phyloP scores from a whole-genome alignment of 2,888 invertebrate species.

The Agrochola macilenta region DNA sequence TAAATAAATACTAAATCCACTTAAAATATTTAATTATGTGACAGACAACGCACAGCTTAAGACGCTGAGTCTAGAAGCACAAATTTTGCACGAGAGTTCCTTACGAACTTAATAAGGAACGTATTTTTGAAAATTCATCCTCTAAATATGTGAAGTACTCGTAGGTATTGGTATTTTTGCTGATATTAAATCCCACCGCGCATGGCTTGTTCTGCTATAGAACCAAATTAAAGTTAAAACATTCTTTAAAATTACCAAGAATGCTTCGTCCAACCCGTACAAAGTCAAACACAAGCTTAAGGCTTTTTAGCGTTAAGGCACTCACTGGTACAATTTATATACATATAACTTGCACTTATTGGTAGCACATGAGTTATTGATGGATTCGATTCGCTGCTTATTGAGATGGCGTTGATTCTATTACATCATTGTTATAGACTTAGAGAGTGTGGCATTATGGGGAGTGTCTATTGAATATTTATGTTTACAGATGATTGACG shows the following conservation, averaged over 20 bases:
- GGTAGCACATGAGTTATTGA: slow-evolving; percentile 11
- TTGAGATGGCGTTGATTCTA: slow-evolving; percentile 15
- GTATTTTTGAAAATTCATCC: no score
- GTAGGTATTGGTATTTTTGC: background rate
- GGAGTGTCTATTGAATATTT: slow-evolving; percentile 4
- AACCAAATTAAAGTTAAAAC: background rate
- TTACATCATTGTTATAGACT: background rate
- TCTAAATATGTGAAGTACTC: background rate
- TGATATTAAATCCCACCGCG: background rate
- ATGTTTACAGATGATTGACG: background rate
- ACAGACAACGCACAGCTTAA: background rate
- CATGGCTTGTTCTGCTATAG: background rate
- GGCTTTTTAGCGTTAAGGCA: no score
- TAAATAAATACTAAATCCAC: no score
- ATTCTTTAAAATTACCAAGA: background rate
- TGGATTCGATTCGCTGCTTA: background rate
- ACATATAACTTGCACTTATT: slow-evolving; percentile 22
- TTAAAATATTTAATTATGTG: background rate
- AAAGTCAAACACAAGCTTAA: no score
- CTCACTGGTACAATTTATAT: background rate
- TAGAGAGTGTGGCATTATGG: background rate
- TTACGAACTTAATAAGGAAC: background rate
- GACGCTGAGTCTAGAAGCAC: no score
- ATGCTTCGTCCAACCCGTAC: background rate
- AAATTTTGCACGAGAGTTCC: background rate